These are phyloP conservation scores for Latheticus oryzae DNA, from an alignment of 2,888 invertebrate species.

Conservation along the genomic window DNA sequence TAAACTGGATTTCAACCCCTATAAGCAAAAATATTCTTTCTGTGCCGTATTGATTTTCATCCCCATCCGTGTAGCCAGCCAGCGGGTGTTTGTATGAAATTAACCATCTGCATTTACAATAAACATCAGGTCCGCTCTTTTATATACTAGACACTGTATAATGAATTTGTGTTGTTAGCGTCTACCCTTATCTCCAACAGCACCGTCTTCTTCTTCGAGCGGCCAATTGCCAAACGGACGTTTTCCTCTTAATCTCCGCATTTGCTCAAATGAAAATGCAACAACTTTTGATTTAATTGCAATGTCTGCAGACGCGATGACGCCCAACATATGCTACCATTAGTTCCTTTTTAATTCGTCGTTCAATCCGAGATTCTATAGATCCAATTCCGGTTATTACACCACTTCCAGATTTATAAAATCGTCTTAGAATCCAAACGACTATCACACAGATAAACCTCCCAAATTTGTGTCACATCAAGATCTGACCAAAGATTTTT, in stretches of 20 bases:
- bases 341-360: too few species aligned
- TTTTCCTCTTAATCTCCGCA: conserved; percentile 25
- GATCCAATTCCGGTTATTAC: too few species aligned
- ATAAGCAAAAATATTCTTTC: conserved; percentile 66
- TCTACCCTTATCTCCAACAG: conserved; percentile 51
- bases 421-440: too few species aligned
- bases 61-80: conserved; percentile 62
- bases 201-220: conserved; percentile 29
- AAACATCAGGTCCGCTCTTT: conserved; percentile 62
- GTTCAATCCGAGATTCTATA: too few species aligned
- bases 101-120: conserved; percentile 65
- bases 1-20: conserved; percentile 60
- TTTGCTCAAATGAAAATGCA: conserved; percentile 29
- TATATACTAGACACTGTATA: conserved; percentile 66
- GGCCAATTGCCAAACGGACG: conserved; percentile 14
- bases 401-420: too few species aligned
- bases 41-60: conserved; percentile 66
- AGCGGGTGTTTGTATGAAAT: conserved; percentile 63
- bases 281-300: conserved; percentile 28
- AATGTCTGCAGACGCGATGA: conserved; percentile 15
- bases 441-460: not conserved
- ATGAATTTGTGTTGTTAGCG: conserved; percentile 64
- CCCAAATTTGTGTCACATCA: too few species aligned
- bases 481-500: too few species aligned
- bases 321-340: too few species aligned